Percentiles rank a stretch among this genome's conserved stretches.
phyloP scores from a whole-genome alignment of 2,888 invertebrate genomes.

The Fragum sueziense region DNA sequence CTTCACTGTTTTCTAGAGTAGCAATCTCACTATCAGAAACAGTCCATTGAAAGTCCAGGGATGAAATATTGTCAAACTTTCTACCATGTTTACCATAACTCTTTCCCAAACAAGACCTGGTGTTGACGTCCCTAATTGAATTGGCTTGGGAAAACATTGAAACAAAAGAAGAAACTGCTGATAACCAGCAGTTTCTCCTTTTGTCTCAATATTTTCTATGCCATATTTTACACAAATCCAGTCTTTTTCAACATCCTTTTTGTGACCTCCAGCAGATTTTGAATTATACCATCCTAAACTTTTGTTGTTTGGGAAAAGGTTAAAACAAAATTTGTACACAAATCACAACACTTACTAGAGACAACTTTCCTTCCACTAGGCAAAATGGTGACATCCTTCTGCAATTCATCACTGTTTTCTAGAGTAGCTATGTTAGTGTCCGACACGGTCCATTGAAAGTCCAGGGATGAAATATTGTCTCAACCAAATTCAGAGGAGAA shows the following conservation, averaged over 20 bases:
- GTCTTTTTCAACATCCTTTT: too few relatives aligned
- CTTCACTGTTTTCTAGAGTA: slow-evolving; percentile 43
- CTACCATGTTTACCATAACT: slow-evolving; percentile 88
- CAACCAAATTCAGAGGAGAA: slow-evolving; percentile 86
- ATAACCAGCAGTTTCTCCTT: too few relatives aligned
- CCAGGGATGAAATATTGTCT: slow-evolving; percentile 90
- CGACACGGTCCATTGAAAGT: slow-evolving; percentile 86
- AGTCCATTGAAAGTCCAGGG: slow-evolving; percentile 88
- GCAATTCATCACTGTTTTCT: slow-evolving; percentile 51
- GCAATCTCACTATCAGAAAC: slow-evolving; percentile 77
- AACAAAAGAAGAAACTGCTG: too few relatives aligned
- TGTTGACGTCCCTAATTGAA: too few relatives aligned
- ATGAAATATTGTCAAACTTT: slow-evolving; percentile 90
- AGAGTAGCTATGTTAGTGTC: slow-evolving; percentile 63
- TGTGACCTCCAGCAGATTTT: too few relatives aligned
- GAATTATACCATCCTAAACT: too few relatives aligned
- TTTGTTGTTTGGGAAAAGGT: too few relatives aligned
- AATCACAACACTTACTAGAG: slow-evolving; percentile 66
- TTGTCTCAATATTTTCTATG: too few relatives aligned
- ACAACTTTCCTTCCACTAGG: slow-evolving; percentile 64
- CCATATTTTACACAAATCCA: too few relatives aligned
- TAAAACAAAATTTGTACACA: too few relatives aligned
- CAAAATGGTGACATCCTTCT: slow-evolving; percentile 56
- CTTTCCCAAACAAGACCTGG: too few relatives aligned
- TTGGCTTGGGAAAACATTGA: too few relatives aligned